phyloP scores from a whole-genome alignment of 2,888 invertebrate species.

The Drosophila merina region DNA sequence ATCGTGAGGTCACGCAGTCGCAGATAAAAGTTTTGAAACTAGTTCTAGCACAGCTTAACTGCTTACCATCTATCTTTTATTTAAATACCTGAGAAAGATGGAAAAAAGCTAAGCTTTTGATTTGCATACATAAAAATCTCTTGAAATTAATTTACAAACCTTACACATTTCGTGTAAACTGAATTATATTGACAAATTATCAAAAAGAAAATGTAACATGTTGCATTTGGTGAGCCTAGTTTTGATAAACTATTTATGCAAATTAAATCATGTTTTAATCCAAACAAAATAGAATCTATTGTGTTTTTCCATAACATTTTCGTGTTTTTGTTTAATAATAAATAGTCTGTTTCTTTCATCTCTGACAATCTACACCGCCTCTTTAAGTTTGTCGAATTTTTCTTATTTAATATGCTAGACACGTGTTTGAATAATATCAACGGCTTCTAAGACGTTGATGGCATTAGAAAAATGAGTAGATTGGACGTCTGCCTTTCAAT shows the following conservation, averaged over 20 bases:
- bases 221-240: neutral
- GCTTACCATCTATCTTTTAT: conserved; percentile 1
- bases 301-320: neutral
- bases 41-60: conserved; percentile 14
- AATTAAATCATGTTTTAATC: neutral
- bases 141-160: neutral
- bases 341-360: conserved; percentile 40
- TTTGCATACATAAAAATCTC: conserved; percentile 2
- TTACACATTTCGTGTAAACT: neutral
- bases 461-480: conserved; percentile 60
- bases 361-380: conserved; percentile 21
- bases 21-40: conserved; percentile 1
- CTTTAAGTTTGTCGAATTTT: conserved; percentile 19
- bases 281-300: neutral
- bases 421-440: conserved; percentile 59
- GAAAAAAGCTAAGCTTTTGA: neutral
- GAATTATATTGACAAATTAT: neutral
- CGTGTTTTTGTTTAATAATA: conserved; percentile 10
- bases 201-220: neutral
- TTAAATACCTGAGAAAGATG: neutral
- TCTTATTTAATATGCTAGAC: conserved; percentile 46
- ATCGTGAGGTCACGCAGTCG: conserved; percentile 12
- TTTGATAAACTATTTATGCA: neutral
- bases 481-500: conserved; percentile 27
- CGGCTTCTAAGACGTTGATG: conserved; percentile 53